These are phyloP conservation scores for Leptosomus discolor DNA, from an alignment of 2,113 vertebrate genomes.

Conservation along the genomic window DNA sequence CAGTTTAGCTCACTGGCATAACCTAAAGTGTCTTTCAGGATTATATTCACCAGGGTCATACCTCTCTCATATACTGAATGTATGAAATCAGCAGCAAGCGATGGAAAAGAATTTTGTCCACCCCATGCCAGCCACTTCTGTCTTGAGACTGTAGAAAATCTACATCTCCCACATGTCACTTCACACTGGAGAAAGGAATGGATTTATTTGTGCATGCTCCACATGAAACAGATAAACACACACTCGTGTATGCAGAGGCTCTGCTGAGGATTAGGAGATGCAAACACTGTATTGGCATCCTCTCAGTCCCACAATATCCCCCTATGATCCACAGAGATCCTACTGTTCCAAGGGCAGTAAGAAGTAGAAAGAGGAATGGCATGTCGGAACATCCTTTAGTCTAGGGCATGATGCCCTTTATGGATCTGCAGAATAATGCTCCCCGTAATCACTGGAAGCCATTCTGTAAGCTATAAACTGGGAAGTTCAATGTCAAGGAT, in stretches of 20 bases:
- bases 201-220: neutral
- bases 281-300: neutral
- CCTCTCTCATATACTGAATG: neutral
- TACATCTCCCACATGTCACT: neutral
- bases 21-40: neutral
- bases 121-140: neutral
- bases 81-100: neutral
- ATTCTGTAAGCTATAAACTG: neutral
- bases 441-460: neutral
- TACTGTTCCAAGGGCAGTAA: neutral
- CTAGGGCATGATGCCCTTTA: neutral
- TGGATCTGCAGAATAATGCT: neutral
- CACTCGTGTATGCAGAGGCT: neutral
- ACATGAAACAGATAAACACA: neutral
- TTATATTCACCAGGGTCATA: neutral
- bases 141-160: neutral
- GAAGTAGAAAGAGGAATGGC: neutral
- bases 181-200: neutral
- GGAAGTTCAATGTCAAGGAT: neutral
- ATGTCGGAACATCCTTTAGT: neutral
- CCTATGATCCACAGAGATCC: neutral
- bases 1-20: neutral
- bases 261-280: neutral
- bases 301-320: neutral
- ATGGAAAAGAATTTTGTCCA: neutral